A percentile compares a stretch with the other conserved stretches of the same genome.
Evolutionary conservation across 2,113 vertebrate genomes (phyloP).

Genomic region (Eulacestoma nigropectus): DNA sequence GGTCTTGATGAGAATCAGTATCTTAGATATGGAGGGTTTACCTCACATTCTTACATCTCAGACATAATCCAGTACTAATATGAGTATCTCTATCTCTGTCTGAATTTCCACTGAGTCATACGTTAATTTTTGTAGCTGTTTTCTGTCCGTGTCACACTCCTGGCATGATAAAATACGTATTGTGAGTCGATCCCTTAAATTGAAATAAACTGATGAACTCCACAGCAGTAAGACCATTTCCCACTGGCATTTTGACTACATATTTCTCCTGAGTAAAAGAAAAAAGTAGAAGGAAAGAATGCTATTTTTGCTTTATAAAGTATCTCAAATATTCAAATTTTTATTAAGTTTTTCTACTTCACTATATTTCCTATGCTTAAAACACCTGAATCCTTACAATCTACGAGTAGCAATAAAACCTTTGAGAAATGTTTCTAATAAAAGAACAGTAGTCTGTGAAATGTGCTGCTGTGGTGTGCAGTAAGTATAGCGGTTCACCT

Average conservation of each 20-base stretch:
- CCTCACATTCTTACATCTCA: not conserved
- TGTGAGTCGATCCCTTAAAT: not conserved
- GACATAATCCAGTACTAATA: not conserved
- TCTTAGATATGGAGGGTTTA: not conserved
- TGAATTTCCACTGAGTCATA: not conserved
- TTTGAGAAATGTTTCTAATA: not conserved
- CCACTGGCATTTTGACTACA: not conserved
- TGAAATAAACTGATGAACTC: not conserved
- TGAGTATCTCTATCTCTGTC: not conserved
- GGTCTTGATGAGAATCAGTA: not conserved
- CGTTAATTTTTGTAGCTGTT: not conserved
- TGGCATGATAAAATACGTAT: not conserved
- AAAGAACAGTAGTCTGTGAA: conserved; percentile 38
- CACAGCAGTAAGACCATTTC: not conserved
- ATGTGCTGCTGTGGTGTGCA: conserved; percentile 6
- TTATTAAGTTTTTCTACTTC: not conserved
- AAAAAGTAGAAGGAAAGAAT: not conserved
- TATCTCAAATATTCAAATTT: not conserved
- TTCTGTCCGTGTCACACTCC: not conserved
- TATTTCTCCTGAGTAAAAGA: not conserved
- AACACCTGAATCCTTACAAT: not conserved
- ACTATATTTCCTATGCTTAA: not conserved
- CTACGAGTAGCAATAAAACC: not conserved
- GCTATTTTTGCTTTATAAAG: not conserved
- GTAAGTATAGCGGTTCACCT: conserved; percentile 9